Evolutionary conservation across 2,797 vertebrate genomes (phyloP), one percentile per base, ranked within the genome.

Genomic region (Gallinago solitaria): DNA sequence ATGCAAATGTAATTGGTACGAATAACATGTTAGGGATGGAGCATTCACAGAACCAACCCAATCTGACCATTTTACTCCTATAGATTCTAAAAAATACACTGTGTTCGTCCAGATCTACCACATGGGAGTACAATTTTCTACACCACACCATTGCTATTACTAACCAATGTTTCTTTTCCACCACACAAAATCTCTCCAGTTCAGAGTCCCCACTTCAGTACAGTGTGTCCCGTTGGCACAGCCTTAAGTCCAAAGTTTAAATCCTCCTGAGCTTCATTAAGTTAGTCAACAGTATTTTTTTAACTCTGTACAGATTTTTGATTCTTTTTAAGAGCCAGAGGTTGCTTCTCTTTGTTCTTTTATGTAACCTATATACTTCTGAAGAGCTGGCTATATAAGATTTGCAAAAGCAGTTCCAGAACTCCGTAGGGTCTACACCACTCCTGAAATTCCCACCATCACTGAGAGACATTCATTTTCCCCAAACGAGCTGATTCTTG

Each of bases 1-100:
- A 95, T 83, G 77, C 85, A 95, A 96, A 95, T 74, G 14, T 37
- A 83, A 86, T 60, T 56, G 30, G 47, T 25, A 64, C 41, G 74
- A 96, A 53, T 50, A 90, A 90, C 4, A 0, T 76, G 45, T 27
- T 63, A 74, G 51, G 59, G 67, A 71, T 47, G 53, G 5, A 87
- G 47, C 35, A 45, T 33, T 69, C 16, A 35, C 12, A 45, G 19
- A 91, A 37, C 25, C 54, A 85, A 82, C 14, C 20, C 53, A 90
- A 63, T 2, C 33, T 50, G 88, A 95, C 32, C 24, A 6, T 50
- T 81, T 35, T 30, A 69, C 68, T 75, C 71, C 59, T 43, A 48
- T 2, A 91, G 32, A 71, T 54, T 73, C 1, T 61, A 39, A 87
- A 93, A 96, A 95, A 93, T 68, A 35, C n/a, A 88, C 32, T 4